A percentile compares a stretch with the other conserved stretches of the same genome.
These are phyloP conservation scores for Parelbella ahira DNA, from an alignment of 2,888 invertebrate genomes.

Conservation along the genomic window DNA sequence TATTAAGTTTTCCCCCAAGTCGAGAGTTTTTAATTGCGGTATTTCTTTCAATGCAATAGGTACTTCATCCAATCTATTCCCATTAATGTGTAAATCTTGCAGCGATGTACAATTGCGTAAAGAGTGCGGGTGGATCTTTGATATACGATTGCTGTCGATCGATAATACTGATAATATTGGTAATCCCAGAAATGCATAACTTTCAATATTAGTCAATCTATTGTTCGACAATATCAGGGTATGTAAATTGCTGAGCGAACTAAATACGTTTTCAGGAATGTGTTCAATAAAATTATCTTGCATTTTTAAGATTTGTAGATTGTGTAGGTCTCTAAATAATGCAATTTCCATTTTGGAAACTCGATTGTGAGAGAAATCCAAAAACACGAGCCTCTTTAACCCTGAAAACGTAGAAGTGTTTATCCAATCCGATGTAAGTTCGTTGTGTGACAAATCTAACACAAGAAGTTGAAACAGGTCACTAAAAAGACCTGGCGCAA, in stretches of 20 bases:
- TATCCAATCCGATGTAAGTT: constrained; percentile 90
- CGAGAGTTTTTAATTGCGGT: constrained; percentile 88
- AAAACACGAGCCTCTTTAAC: constrained; percentile 86
- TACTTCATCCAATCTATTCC: constrained; percentile 87
- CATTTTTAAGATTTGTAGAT: constrained; percentile 88
- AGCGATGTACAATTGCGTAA: constrained; percentile 89
- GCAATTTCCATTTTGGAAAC: constrained; percentile 87
- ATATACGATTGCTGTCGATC: constrained; percentile 89
- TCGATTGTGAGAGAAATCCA: constrained; percentile 88
- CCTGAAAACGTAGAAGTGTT: constrained; percentile 90
- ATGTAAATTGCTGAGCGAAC: constrained; percentile 88
- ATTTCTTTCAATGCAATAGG: constrained; percentile 87
- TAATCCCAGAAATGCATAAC: constrained; percentile 87
- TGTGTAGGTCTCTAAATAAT: constrained; percentile 88
- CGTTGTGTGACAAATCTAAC: constrained; percentile 88
- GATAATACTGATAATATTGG: constrained; percentile 88
- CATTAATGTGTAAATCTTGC: constrained; percentile 90
- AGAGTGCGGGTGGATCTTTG: constrained; percentile 86
- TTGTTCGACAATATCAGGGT: constrained; percentile 91
- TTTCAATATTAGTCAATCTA: constrained; percentile 86
- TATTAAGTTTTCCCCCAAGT: constrained; percentile 92
- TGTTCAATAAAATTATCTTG: constrained; percentile 89
- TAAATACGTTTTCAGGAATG: constrained; percentile 89
- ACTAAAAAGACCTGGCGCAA: constrained; percentile 89
- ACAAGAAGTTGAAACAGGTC: constrained; percentile 87